Evolutionary conservation across 2,113 vertebrate species (phyloP).

Genomic region (Bos taurus): ARS-UCD2.0 NC_037354.1:17850001-17850500

Average conservation of each 20-base stretch:
- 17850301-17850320: slow-evolving; percentile 61
- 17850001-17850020: neutral
- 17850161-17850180: neutral
- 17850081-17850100: neutral
- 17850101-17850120: neutral
- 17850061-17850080: neutral
- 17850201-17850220: neutral
- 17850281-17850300: slow-evolving; percentile 3
- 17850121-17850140: neutral
- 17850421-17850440: neutral
- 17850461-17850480: neutral
- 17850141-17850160: neutral
- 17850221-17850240: slow-evolving; percentile 11
- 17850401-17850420: slow-evolving; percentile 22
- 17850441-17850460: neutral
- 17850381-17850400: slow-evolving; percentile 13
- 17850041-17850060: neutral
- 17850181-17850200: neutral
- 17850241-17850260: neutral
- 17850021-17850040: neutral
- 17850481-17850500: neutral
- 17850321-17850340: slow-evolving; percentile 12
- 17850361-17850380: slow-evolving; percentile 53
- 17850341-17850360: slow-evolving; percentile 33
- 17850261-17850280: neutral